Base-by-base conservation (phyloP, 2,113 vertebrate species). In the Callorhinus ursinus region DNA sequence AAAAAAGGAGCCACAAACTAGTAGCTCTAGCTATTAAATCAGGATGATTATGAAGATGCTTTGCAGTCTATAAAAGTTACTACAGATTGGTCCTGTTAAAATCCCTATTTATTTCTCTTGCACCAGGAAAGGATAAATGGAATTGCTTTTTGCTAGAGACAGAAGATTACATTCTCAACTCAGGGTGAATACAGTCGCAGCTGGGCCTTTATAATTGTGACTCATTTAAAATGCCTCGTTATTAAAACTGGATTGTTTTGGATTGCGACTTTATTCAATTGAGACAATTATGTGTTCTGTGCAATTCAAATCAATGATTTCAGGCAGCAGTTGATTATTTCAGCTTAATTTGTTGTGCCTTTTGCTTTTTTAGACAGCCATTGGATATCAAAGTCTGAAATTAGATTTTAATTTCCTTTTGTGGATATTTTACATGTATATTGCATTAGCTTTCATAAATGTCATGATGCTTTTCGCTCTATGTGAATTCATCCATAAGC, bases 231-330 rank as follows among this genome's bases (percentile, higher is more conserved):
- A 97, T 91, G 83, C 79, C 96, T 97, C 42, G 59, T 97, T 97
- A 97, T 96, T 98, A 98, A 95, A 97, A 97, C 74, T 85, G 59
- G 85, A 95, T 98, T 98, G 97, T 98, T 98, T 97, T 94, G 96
- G 81, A 95, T 96, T 71, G 76, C 2, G 31, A 88, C 88, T 95
- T 97, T 93, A 95, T 96, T 98, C 97, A 96, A 81, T 96, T 96
- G 94, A 95, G 92, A 88, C 96, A 96, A 97, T 96, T 92, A 97
- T 55, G 92, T 95, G 88, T 97, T 97, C 93, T 96, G 36, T 98
- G 92, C 76, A 90, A 96, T 92, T 97, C 97, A 97, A 97, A 97
- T 98, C 95, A 97, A 96, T 90, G 95, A 96, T 98, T 95, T 97
- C 89, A 76, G 96, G 82, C 92, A 33, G 19, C 42, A 22, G 26